phyloP scores from a whole-genome alignment of 1,140 invertebrate species.

The Drosophila simulans region DNA sequence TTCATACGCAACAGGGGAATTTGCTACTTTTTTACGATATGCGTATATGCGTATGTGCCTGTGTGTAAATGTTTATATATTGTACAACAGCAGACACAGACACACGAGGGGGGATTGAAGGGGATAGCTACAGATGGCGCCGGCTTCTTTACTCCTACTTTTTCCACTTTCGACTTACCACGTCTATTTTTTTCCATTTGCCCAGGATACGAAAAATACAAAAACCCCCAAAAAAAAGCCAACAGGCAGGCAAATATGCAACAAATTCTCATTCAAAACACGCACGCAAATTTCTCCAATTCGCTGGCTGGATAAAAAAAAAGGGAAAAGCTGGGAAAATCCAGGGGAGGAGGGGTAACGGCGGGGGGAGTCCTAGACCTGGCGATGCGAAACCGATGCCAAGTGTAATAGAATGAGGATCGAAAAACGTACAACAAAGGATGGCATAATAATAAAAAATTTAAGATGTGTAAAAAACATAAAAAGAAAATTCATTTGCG shows the following conservation, averaged over 20 bases:
- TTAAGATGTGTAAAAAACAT: constrained; percentile 84
- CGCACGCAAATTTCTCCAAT: constrained; percentile 83
- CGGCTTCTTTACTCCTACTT: constrained; percentile 26
- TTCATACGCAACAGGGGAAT: constrained; percentile 83
- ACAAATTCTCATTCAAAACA: constrained; percentile 83
- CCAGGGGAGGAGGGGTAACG: background rate
- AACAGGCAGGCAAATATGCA: constrained; percentile 70
- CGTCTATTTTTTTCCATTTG: constrained; percentile 82
- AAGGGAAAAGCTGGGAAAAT: background rate
- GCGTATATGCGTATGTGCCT: constrained; percentile 13
- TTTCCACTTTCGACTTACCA: constrained; percentile 60
- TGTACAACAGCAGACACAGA: constrained; percentile 60
- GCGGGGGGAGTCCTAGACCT: background rate
- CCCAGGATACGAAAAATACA: constrained; percentile 48
- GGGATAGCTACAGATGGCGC: constrained; percentile 31
- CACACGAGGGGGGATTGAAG: background rate
- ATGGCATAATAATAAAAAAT: constrained; percentile 83
- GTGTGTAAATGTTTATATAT: constrained; percentile 61
- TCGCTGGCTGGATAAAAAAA: constrained; percentile 44
- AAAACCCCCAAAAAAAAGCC: constrained; percentile 26
- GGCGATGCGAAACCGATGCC: constrained; percentile 48
- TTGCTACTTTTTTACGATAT: constrained; percentile 64
- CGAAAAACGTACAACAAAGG: constrained; percentile 81
- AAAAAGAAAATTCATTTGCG: constrained; percentile 83
- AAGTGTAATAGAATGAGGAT: constrained; percentile 82